phyloP scores from a whole-genome alignment of 2,113 vertebrate species.

The Hipposideros armiger region DNA sequence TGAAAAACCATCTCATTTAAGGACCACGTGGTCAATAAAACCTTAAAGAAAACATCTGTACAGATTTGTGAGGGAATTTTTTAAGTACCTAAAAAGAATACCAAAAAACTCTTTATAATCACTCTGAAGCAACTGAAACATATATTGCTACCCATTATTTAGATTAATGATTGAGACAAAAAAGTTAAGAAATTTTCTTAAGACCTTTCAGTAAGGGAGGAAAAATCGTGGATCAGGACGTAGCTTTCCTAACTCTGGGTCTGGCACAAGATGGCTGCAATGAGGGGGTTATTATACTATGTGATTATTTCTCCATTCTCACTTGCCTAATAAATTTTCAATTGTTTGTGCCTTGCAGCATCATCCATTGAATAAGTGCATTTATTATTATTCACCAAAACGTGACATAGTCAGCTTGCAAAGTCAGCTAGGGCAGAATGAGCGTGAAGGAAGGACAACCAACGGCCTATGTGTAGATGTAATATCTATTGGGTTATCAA shows the following conservation, averaged over 20 bases:
- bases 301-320: not conserved
- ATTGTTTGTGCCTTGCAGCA: slow-evolving; percentile 58
- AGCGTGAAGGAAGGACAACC: slow-evolving; percentile 80
- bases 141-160: not conserved
- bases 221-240: not conserved
- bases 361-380: not conserved
- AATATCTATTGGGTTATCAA: slow-evolving; percentile 40
- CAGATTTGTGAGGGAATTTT: not conserved
- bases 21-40: not conserved
- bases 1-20: not conserved
- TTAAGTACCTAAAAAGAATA: not conserved
- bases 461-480: slow-evolving; percentile 80
- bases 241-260: not conserved
- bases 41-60: not conserved
- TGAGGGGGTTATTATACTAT: not conserved
- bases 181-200: not conserved
- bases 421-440: slow-evolving; percentile 55
- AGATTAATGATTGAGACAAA: not conserved
- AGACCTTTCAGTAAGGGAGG: not conserved
- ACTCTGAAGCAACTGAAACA: not conserved
- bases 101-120: not conserved
- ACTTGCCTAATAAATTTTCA: slow-evolving; percentile 18
- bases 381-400: slow-evolving; percentile 72
- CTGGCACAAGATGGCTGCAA: not conserved
- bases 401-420: slow-evolving; percentile 50